Percentiles rank a stretch among this genome's conserved stretches.
Conservation (phyloP, 37 sponge, comb jelly and placozoan genomes). For the Halichondria panicea region DNA sequence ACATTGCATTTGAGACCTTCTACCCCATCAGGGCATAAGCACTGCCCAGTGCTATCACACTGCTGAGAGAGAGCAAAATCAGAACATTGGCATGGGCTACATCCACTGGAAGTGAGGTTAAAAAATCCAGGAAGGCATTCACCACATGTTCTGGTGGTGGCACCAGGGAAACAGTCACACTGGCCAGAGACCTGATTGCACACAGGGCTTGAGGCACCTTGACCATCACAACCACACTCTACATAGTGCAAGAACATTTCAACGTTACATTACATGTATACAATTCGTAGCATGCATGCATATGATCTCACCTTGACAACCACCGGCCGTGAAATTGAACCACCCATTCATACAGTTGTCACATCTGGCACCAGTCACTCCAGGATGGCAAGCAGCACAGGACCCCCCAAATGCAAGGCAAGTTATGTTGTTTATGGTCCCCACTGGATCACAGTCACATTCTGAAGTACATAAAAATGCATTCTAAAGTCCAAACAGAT, state of each 20-base stretch:
- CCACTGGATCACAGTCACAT: slow-evolving; percentile 1
- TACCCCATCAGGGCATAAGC: slow-evolving; percentile 49
- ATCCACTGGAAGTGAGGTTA: slow-evolving; percentile 49
- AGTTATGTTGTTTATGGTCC: neutral
- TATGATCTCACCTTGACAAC: slow-evolving; percentile 16
- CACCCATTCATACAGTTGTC: slow-evolving; percentile 50
- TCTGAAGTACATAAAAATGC: slow-evolving; percentile 2
- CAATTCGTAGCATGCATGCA: neutral
- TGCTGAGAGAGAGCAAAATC: slow-evolving; percentile 35
- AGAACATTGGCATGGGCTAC: slow-evolving; percentile 61
- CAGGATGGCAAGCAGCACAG: slow-evolving; percentile 30
- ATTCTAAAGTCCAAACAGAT: neutral
- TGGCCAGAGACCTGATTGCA: slow-evolving; percentile 55
- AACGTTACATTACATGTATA: neutral
- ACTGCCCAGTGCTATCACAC: slow-evolving; percentile 62
- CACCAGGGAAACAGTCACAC: slow-evolving; percentile 71
- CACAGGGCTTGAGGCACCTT: slow-evolving; percentile 12
- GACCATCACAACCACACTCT: slow-evolving; percentile 41
- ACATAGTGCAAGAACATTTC: neutral
- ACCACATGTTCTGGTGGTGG: slow-evolving; percentile 40
- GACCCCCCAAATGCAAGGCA: slow-evolving; percentile 23
- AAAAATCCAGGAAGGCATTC: slow-evolving; percentile 52
- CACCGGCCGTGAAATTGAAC: slow-evolving; percentile 39
- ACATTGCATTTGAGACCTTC: slow-evolving; percentile 38
- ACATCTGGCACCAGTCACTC: slow-evolving; percentile 57